Base-by-base conservation (phyloP, 2,888 invertebrate genomes). In the Dicroscelio sp. region DNA sequence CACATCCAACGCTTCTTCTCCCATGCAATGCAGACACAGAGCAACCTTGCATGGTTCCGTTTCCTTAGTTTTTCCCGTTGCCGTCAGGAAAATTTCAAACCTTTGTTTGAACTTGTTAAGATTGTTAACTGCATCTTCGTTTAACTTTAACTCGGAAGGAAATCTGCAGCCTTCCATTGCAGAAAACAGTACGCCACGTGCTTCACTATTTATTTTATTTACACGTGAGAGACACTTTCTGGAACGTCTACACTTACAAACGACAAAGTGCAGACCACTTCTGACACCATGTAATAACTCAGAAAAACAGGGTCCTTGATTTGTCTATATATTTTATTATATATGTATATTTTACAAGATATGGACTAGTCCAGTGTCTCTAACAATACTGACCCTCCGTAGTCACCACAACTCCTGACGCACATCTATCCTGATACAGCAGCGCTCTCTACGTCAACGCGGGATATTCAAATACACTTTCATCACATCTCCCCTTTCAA, bases 81-180 rank as follows among this genome's bases (percentile, higher is more conserved):
- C 86, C 20, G 27, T 25, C 43, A 86, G 52, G 38, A 33, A 86
- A 33, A 86, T 67, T 43, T 86, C 52, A 38, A 86, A 86, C 12
- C 52, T 52, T 69, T 85, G 67, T 63, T 86, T 86, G 23, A 86
- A 86, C 12, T 8, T 52, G 5, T 67, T 78, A 35, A 43, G 78
- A 23, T 86, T 86, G 23, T 69, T 76, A 8, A 78, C 86, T n/a
- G 86, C 86, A 69, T 86, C 75, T n/a, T 86, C 67, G 38, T 69
- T 38, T 17, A 86, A 33, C 35, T 76, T 86, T 6, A 86, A 43
- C 20, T 78, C 86, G 14, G 43, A 38, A 12, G 43, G 43, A 38
- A 38, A 38, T 12, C 43, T 8, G 14, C 43, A 38, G 14, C 10
- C 43, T 38, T 38, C 43, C 43, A 38, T 38, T 14, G 43, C 58